These are phyloP conservation scores for Parazoanthus darwini DNA, from an alignment of 92 coral and sea anemone genomes.

Conservation along the genomic window DNA sequence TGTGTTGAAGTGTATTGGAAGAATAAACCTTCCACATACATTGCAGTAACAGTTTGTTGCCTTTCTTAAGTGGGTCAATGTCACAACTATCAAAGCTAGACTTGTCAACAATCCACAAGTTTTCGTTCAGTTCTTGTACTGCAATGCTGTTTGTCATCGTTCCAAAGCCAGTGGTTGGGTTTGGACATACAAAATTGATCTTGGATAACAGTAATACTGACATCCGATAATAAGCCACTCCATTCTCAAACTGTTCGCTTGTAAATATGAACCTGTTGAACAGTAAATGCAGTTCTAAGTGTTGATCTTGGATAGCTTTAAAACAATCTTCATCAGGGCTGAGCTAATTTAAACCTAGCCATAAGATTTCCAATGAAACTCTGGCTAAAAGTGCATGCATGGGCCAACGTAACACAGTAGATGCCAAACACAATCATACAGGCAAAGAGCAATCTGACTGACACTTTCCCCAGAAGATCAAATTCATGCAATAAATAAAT, in stretches of 20 bases:
- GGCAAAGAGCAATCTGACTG: too few species aligned
- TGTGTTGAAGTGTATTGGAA: background rate
- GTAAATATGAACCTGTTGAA: conserved; percentile 8
- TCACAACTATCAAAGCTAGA: background rate
- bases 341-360: too few species aligned
- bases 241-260: conserved; percentile 10
- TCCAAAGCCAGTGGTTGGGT: background rate
- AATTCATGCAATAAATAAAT: too few species aligned
- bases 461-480: too few species aligned
- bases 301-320: too few species aligned
- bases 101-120: background rate
- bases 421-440: too few species aligned
- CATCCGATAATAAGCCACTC: conserved; percentile 11
- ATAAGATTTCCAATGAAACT: too few species aligned
- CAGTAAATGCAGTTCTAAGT: background rate
- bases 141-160: background rate
- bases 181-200: background rate
- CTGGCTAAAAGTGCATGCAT: too few species aligned
- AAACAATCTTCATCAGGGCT: too few species aligned
- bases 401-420: too few species aligned
- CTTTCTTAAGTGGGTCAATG: background rate
- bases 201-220: background rate
- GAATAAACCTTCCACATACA: background rate
- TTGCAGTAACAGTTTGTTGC: background rate
- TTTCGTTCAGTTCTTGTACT: background rate